Base-by-base conservation (phyloP, 2,797 vertebrate species). In the Eulemur mongoz region DNA sequence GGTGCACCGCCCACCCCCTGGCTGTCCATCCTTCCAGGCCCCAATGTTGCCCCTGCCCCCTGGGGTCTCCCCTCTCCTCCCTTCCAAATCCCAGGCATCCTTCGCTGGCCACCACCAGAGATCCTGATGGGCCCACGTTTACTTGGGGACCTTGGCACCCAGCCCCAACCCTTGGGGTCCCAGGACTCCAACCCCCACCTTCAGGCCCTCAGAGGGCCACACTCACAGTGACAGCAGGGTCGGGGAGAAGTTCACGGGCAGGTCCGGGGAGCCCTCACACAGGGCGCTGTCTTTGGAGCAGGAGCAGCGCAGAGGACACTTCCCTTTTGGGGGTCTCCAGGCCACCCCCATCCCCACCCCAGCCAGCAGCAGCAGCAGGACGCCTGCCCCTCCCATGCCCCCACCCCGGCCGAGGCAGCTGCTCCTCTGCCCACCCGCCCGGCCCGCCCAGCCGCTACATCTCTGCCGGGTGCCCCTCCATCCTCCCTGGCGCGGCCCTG, bases 191-290 rank as follows among this genome's bases (percentile, higher is more conserved):
- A 7, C 5, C 65, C 75, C 70, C 83, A 82, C 48, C 85, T 59
- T 35, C 18, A 8, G 89, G 73, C 50, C 78, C 89, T 12, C 59
- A 15, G 72, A 65, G 48, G 91, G 48, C 81, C n/a, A 40, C 90
- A 97, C 98, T 98, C 98, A 98, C 98, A 98, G 97, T 23, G 98
- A 98, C 95, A 98, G 96, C 83, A 98, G 97, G 87, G 96, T 94
- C 0, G 94, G 94, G 52, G 98, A 93, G 97, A 98, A 97, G 45
- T 79, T 98, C 63, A 92, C 95, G 0, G 98, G 98, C 79, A 98
- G 97, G 59, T 97, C 97, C n/a, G 23, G 75, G 89, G 97, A 94
- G 48, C 98, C 97, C 79, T 98, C 98, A 40, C 98, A 98, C 59
- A 98, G 96, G 78, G 98, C 98, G 7, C 94, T 98, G 59, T 98